Percentiles rank a stretch among this genome's conserved stretches.
Conservation (phyloP, 2,888 invertebrate species). For the Xestia ashworthii region DNA sequence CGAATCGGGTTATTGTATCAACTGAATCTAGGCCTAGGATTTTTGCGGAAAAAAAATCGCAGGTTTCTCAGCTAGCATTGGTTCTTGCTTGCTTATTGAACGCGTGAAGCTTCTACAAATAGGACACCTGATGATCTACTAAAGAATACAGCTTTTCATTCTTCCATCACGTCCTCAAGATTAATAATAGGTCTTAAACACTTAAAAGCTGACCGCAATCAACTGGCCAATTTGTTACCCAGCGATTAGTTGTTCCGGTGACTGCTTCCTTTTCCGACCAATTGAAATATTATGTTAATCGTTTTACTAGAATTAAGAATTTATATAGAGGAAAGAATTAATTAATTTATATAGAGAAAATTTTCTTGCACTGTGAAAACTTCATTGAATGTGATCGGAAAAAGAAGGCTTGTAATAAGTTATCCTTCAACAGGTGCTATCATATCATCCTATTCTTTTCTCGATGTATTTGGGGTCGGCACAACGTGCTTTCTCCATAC, state of each 20-base stretch:
- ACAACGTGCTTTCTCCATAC: neutral
- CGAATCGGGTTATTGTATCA: constrained; percentile 50
- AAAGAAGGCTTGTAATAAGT: neutral
- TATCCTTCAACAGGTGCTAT: neutral
- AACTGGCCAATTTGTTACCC: constrained; percentile 40
- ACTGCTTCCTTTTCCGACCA: constrained; percentile 33
- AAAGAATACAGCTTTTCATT: neutral
- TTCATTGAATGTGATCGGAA: neutral
- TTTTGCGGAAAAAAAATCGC: neutral
- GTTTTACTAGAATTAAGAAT: constrained; percentile 14
- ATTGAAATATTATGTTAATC: constrained; percentile 8
- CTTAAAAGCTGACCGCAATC: constrained; percentile 1
- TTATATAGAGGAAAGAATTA: too few relatives aligned
- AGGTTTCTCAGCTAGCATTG: neutral
- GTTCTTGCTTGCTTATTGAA: neutral
- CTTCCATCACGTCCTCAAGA: neutral
- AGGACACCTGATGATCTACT: neutral
- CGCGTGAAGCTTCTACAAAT: too few relatives aligned
- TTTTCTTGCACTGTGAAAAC: neutral
- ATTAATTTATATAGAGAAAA: too few relatives aligned
- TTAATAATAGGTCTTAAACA: constrained; percentile 5
- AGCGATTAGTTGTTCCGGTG: constrained; percentile 43
- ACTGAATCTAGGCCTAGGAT: constrained; percentile 16
- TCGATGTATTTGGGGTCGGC: neutral
- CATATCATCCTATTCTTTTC: neutral